Evolutionary conservation across 2,113 vertebrate genomes (phyloP), one percentile per base, ranked within the genome.

Genomic region (Odocoileus hemionus): DNA sequence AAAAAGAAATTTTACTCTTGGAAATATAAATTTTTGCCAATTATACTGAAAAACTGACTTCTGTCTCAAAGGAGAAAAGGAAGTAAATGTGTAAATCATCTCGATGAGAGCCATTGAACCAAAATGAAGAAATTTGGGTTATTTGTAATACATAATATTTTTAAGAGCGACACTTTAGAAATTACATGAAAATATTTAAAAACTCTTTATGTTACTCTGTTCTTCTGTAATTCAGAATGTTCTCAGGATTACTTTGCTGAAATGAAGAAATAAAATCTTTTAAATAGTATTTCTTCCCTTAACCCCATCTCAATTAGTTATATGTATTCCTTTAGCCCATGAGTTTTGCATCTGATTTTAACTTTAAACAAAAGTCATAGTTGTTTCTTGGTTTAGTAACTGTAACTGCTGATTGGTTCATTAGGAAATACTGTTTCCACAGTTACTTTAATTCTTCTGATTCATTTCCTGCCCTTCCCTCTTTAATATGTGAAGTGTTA

Each of bases 301-400:
- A 84, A 64, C 91, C 52, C 2, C 16, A 45, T 84, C 61, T 84
- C 70, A 95, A n/a, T 94, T 95, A 88, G 30, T 43, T 88, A 5
- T 47, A 33, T 82, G 12, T 92, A 84, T 87, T 93, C 82, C 12
- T 87, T 89, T 95, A 92, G 25, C 6, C 7, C 36, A 30, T 50
- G 89, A 23, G 89, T 91, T 96, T 83, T 86, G n/a, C 87, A 95
- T 61, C 76, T 96, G 87, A 61, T 11, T 98, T 96, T 96, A 91
- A 90, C 60, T 64, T 74, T 96, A 92, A 94, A 91, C 78, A 19
- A 79, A 91, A 94, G 21, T 67, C 21, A 84, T 91, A 96, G 96
- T 89, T 98, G 28, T 97, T 98, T 54, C 67, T 19, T 80, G 33
- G 86, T 61, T 97, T 95, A 74, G 36, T 36, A 36, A 36, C 55